Percentiles rank a stretch among this genome's conserved stretches.
Evolutionary conservation across 2,888 invertebrate genomes (phyloP).

Genomic region (Priocnemis perturbator): DNA sequence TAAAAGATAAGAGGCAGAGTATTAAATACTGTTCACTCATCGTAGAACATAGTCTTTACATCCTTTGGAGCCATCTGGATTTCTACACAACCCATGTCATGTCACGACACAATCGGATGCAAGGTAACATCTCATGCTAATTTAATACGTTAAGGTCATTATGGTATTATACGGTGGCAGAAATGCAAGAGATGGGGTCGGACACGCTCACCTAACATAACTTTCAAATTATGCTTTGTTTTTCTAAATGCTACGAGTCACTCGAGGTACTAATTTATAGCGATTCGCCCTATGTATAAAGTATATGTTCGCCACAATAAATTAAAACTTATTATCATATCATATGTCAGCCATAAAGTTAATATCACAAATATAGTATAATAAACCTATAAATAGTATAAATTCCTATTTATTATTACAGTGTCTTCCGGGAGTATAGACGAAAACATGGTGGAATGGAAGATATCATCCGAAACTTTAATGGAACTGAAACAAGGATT

Average conservation of each 20-base stretch:
- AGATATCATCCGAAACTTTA: conserved; percentile 80
- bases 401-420: conserved; percentile 13
- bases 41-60: conserved; percentile 83
- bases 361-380: not conserved
- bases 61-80: conserved; percentile 87
- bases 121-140: conserved; percentile 53
- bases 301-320: too few relatives aligned
- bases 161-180: not conserved
- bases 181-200: too few relatives aligned
- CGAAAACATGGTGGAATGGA: conserved; percentile 74
- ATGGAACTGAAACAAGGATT: conserved; percentile 84
- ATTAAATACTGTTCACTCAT: conserved; percentile 81
- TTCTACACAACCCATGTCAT: conserved; percentile 82
- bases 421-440: conserved; percentile 59
- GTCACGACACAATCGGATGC: conserved; percentile 70
- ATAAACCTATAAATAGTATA: not conserved
- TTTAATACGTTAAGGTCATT: not conserved
- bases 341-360: too few relatives aligned
- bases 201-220: too few relatives aligned
- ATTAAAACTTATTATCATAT: too few relatives aligned
- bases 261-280: too few relatives aligned
- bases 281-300: too few relatives aligned
- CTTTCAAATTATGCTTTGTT: too few relatives aligned
- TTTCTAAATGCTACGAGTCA: too few relatives aligned
- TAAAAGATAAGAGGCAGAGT: conserved; percentile 79